Evolutionary conservation across 30 jellyfish, hydroid and myxozoan species (phyloP), one percentile per base, ranked within the genome.

Genomic region (Hydractinia symbiolongicarpus): DNA sequence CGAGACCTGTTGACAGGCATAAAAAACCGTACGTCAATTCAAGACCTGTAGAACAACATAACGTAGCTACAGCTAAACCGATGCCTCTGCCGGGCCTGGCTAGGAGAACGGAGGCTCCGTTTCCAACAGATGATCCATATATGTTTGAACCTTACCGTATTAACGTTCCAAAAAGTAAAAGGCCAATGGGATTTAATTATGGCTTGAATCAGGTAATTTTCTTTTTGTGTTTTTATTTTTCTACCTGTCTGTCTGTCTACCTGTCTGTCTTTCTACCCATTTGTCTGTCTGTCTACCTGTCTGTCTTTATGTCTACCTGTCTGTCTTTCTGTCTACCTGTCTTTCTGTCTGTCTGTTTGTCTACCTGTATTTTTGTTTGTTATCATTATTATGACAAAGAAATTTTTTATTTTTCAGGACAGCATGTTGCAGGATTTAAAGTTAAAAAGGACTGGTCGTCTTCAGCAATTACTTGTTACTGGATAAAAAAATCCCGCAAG

Each of bases 371-470:
- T 11, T 16, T 1, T 16, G 17, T 16, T 1, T 58, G 15, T 58
- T 58, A 11, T 30, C 44, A 30, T 30, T 30, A 30, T 30, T 58
- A 16, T 58, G 69, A 58, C 19, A 16, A 58, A 58, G 15, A 0
- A 9, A 20, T 56, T 15, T 67, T 67, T 53, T 40, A 50, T 66
- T 40, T 80, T 66, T 77, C 76, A 89, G 97, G 92, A 74, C n/a
- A 88, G 97, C 16, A 53, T 84, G 72, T 73, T 89, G 55, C 97
- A 89, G n/a, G 89, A 86, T 67, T 83, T 89, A 14, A 79, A 78
- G 52, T 88, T 89, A 21, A 84, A 90, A 76, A 89, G 85, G 77
- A 89, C 97, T 17, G 97, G 97, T 7, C 81, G 97, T 53, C 76
- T 89, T 30, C 90, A 89, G 57, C 81, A 69, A 77, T 86, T 89